These are phyloP conservation scores for Dicycla oo DNA, from an alignment of 2,888 invertebrate genomes.

Conservation along the genomic window DNA sequence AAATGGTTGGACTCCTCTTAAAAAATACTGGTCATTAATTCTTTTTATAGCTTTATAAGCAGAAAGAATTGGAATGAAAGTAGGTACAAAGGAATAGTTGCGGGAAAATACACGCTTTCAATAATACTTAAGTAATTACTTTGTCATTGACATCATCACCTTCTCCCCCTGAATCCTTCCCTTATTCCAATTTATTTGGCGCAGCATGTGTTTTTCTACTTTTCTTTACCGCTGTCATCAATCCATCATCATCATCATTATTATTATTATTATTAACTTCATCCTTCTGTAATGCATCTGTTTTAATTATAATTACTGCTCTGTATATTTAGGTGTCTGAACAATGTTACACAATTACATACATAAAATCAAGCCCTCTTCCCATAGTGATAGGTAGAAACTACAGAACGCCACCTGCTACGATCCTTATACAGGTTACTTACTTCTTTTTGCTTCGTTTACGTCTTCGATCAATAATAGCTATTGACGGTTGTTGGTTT, in stretches of 20 bases:
- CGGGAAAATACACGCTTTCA: background rate
- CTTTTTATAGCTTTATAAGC: background rate
- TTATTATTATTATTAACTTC: background rate
- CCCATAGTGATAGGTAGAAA: background rate
- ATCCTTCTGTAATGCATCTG: constrained; percentile 3
- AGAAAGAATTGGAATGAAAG: background rate
- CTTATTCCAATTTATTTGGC: background rate
- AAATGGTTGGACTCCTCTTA: background rate
- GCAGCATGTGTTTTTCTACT: constrained; percentile 1
- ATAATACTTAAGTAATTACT: background rate
- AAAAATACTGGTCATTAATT: background rate
- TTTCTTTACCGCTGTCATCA: background rate
- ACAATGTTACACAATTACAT: background rate
- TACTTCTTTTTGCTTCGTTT: background rate
- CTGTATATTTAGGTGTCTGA: constrained; percentile 1
- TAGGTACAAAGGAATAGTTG: background rate
- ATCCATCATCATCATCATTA: background rate
- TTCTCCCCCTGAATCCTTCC: background rate
- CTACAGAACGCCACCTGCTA: background rate
- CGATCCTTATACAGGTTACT: background rate
- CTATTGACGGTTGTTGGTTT: too few relatives aligned
- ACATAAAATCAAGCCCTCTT: background rate
- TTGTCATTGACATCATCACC: background rate
- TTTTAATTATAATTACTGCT: background rate
- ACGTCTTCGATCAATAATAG: background rate